Evolutionary conservation across 2,888 invertebrate species (phyloP).

Genomic region (Melanchra persicariae): DNA sequence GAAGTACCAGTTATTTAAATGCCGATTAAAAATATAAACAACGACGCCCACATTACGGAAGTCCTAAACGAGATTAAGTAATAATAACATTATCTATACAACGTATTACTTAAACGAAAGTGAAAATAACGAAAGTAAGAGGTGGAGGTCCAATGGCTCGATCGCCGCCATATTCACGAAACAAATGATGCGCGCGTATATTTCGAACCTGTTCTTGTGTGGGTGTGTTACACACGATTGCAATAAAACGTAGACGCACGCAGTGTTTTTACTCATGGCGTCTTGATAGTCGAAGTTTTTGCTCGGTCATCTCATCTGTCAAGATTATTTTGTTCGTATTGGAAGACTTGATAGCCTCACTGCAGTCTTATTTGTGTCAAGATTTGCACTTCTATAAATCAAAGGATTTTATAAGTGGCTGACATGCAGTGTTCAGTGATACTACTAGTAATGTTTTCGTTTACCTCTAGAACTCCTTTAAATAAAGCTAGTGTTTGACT

Average conservation of each 20-base stretch:
- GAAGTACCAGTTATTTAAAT: constrained; percentile 52
- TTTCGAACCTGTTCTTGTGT: constrained; percentile 72
- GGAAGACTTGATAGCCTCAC: constrained; percentile 34
- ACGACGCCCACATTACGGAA: constrained; percentile 72
- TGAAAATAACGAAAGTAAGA: constrained; percentile 87
- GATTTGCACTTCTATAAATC: constrained; percentile 15
- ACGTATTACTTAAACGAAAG: constrained; percentile 85
- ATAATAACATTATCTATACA: constrained; percentile 74
- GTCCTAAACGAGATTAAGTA: constrained; percentile 77
- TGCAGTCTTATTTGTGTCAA: constrained; percentile 2
- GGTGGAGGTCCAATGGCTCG: constrained; percentile 78
- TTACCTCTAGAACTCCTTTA: constrained; percentile 1
- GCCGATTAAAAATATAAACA: constrained; percentile 67
- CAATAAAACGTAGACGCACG: constrained; percentile 50
- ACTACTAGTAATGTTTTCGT: constrained; percentile 23
- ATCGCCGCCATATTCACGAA: constrained; percentile 79
- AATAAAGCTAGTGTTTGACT: not conserved
- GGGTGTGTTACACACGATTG: constrained; percentile 66
- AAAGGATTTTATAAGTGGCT: constrained; percentile 19
- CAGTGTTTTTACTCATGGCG: constrained; percentile 47
- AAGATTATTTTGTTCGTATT: constrained; percentile 45
- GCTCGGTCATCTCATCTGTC: constrained; percentile 42
- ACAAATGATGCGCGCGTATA: constrained; percentile 73
- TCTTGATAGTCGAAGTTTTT: constrained; percentile 53
- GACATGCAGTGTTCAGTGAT: constrained; percentile 17